Conservation (phyloP, 2,888 invertebrate species). For the Pollenia amentaria region DNA sequence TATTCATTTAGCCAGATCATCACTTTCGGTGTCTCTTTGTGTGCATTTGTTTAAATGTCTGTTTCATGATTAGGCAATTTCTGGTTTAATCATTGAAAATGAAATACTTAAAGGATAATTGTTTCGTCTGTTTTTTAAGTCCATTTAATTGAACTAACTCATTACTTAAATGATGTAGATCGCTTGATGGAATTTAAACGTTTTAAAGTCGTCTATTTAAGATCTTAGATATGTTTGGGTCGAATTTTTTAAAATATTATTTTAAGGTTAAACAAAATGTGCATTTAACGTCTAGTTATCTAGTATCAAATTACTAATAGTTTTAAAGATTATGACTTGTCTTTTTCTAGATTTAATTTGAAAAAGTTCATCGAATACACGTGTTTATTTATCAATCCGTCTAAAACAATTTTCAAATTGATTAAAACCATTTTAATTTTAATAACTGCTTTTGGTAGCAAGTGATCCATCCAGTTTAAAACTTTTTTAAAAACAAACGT, state of each 20-base stretch:
- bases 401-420: no score
- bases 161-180: conserved; percentile 59
- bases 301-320: conserved; percentile 63
- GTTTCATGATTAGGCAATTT: conserved; percentile 70
- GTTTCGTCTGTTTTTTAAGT: conserved; percentile 45
- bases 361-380: no score
- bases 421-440: no score
- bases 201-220: conserved; percentile 32
- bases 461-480: no score
- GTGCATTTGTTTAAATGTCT: conserved; percentile 24
- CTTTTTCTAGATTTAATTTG: no score
- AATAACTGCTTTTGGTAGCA: no score
- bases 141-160: conserved; percentile 73
- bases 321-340: conserved; percentile 55
- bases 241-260: conserved; percentile 30
- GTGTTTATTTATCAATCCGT: no score
- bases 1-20: conserved; percentile 38
- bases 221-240: conserved; percentile 44
- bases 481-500: no score
- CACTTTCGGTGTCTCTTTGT: conserved; percentile 48
- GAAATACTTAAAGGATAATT: conserved; percentile 18
- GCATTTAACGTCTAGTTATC: conserved; percentile 20
- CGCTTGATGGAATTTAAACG: conserved; percentile 66
- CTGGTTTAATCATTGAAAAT: background rate
- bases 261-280: conserved; percentile 35